A percentile compares a stretch with the other conserved stretches of the same genome.
These are phyloP conservation scores for Brachyhypopomus occidentalis DNA, from an alignment of 2,113 vertebrate species.

Conservation along the genomic window DNA sequence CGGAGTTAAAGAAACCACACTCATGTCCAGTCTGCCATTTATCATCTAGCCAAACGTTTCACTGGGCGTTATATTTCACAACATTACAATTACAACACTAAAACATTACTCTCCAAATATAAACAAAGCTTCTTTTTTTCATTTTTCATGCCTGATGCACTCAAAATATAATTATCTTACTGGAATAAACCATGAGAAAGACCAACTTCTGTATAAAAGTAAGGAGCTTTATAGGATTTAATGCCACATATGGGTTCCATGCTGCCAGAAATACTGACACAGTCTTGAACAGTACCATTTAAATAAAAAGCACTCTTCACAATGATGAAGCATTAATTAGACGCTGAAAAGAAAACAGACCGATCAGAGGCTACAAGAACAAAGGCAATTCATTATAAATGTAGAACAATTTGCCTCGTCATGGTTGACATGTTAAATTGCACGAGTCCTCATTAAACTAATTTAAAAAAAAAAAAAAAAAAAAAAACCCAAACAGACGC, in stretches of 20 bases:
- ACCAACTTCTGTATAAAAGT: neutral
- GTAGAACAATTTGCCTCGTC: conserved; percentile 15
- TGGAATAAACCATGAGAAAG: neutral
- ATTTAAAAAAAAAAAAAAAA: conserved; percentile 16
- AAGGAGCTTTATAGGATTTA: neutral
- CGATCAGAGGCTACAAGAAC: conserved; percentile 13
- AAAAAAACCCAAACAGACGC: neutral
- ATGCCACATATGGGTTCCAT: neutral
- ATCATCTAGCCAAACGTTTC: too few species aligned
- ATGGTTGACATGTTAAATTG: conserved; percentile 15
- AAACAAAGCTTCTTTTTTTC: neutral
- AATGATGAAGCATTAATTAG: conserved; percentile 40
- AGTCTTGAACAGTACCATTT: neutral
- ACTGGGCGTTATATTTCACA: too few species aligned
- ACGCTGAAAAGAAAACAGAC: conserved; percentile 25
- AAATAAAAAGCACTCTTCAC: neutral
- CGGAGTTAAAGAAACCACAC: neutral
- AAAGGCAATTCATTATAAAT: conserved; percentile 11
- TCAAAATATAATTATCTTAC: neutral
- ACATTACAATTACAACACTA: too few species aligned
- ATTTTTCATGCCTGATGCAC: neutral
- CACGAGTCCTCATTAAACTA: conserved; percentile 23
- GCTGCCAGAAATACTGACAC: neutral
- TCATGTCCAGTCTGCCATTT: neutral
- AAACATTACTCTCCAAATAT: too few species aligned